These are phyloP conservation scores for Aphidius gifuensis DNA, from an alignment of 1,140 invertebrate species.

Conservation along the genomic window DNA sequence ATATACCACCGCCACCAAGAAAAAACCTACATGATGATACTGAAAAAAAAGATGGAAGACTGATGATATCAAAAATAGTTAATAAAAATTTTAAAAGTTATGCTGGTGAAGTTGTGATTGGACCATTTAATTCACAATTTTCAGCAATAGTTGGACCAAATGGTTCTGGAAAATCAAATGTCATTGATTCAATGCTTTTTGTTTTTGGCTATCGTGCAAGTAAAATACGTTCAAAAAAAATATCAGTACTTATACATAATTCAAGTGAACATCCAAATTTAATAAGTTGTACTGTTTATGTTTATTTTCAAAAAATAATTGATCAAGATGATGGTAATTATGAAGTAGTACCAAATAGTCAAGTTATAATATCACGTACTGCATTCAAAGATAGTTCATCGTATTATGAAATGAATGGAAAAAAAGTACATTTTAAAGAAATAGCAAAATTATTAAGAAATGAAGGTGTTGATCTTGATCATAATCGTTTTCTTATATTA, in stretches of 20 bases:
- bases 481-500: slow-evolving; percentile 96
- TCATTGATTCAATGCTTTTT: slow-evolving; percentile 99
- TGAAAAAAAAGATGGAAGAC: too few species aligned
- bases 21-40: slow-evolving; percentile 64
- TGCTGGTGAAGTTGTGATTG: slow-evolving; percentile 74
- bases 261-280: slow-evolving; percentile 81
- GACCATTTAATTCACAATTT: slow-evolving; percentile 90
- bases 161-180: slow-evolving; percentile 99
- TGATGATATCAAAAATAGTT: too few species aligned
- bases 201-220: slow-evolving; percentile 96
- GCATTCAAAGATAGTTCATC: slow-evolving; percentile 88
- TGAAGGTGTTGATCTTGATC: slow-evolving; percentile 92
- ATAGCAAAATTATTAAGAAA: slow-evolving; percentile 74
- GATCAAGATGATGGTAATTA: slow-evolving; percentile 62
- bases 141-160: slow-evolving; percentile 97
- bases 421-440: slow-evolving; percentile 82
- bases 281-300: slow-evolving; percentile 79
- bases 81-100: slow-evolving; percentile 99
- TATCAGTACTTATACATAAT: slow-evolving; percentile 91
- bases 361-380: slow-evolving; percentile 83
- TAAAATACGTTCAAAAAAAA: slow-evolving; percentile 95
- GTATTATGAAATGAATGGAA: slow-evolving; percentile 79
- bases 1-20: slow-evolving; percentile 76
- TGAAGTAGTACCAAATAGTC: slow-evolving; percentile 72
- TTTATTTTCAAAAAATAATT: slow-evolving; percentile 88